Evolutionary conservation across 2,113 vertebrate species (phyloP), one percentile per base, ranked within the genome.

Genomic region (Gnathonemus longibarbis): DNA sequence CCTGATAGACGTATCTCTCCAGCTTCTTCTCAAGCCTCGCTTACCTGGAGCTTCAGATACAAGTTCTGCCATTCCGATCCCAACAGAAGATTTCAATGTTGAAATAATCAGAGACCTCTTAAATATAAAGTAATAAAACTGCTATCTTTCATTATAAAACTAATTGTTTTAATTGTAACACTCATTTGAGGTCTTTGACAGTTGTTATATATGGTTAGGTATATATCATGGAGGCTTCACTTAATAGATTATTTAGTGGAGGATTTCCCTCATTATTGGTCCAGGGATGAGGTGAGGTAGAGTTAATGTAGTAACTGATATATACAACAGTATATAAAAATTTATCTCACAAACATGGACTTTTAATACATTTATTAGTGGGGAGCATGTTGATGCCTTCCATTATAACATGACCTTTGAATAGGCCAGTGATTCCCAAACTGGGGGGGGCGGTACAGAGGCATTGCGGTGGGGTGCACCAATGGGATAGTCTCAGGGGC

Each of bases 1-100:
- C 93, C 94, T 90, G 62, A 52, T 87, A 93, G 91, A 94, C 92
- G 94, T 92, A 53, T 90, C 92, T 93, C 94, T 94, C 94, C 92
- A 93, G 93, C 83, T 83, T 91, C 89, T 52, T 42, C 53, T 17
- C 7, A 45, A 53, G 52, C 52, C 89, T 90, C 90, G 91, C 94
- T 90, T 94, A 94, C 94, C 90, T 94, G 84, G 24, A 85, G 24
- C 46, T 24, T 77, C 21, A n/a, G 3, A n/a, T n/a, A 5, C 84
- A 85, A 5, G 24, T 21, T n/a, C 46, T 50, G 42, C 19, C 21
- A 15, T 50, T 86, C 84, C 21, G 24, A 42, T 39, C 4, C 70
- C 31, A 39, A 39, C 66, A 70, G 8, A 35, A 80, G 31, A 8
- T 80, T 80, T 7, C 35, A 42, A 21, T 42, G 74, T 39, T 17